phyloP scores from a whole-genome alignment of 2,797 vertebrate genomes.

The Lophius americanus region DNA sequence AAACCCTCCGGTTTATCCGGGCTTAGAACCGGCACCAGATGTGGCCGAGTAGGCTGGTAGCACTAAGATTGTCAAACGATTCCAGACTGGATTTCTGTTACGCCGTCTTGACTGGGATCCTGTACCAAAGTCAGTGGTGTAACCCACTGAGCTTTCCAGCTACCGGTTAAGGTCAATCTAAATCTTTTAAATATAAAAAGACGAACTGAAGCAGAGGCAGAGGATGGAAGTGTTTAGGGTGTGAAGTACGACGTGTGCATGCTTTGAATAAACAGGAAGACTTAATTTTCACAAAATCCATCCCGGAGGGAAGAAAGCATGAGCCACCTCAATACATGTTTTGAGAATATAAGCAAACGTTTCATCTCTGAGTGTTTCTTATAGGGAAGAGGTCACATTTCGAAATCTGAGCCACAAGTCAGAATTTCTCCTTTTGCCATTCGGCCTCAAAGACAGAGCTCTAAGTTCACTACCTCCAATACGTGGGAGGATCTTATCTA shows the following conservation, averaged over 20 bases:
- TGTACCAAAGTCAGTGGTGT: too few species aligned
- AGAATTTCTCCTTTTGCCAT: slow-evolving; percentile 14
- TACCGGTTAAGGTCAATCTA: not conserved
- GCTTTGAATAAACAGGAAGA: slow-evolving; percentile 5
- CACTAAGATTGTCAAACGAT: too few species aligned
- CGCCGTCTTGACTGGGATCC: too few species aligned
- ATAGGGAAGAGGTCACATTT: slow-evolving; percentile 43
- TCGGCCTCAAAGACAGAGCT: slow-evolving; percentile 59
- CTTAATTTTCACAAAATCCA: not conserved
- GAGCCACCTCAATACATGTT: not conserved
- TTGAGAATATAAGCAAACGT: slow-evolving; percentile 1
- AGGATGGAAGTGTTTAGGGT: slow-evolving; percentile 6
- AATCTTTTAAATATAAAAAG: slow-evolving; percentile 6
- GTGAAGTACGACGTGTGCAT: not conserved
- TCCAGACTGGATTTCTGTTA: too few species aligned
- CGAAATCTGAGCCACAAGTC: slow-evolving; percentile 35
- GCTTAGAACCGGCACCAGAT: too few species aligned
- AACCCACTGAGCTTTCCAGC: too few species aligned
- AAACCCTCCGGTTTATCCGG: too few species aligned
- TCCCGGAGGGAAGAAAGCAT: not conserved
- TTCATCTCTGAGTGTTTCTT: slow-evolving; percentile 26
- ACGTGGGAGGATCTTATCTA: slow-evolving; percentile 79
- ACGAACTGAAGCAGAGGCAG: not conserved
- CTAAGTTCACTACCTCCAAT: slow-evolving; percentile 68
- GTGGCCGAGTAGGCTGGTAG: too few species aligned